Evolutionary conservation across 2,888 invertebrate genomes (phyloP), one percentile per base, ranked within the genome.

Genomic region (Torymus auratus): DNA sequence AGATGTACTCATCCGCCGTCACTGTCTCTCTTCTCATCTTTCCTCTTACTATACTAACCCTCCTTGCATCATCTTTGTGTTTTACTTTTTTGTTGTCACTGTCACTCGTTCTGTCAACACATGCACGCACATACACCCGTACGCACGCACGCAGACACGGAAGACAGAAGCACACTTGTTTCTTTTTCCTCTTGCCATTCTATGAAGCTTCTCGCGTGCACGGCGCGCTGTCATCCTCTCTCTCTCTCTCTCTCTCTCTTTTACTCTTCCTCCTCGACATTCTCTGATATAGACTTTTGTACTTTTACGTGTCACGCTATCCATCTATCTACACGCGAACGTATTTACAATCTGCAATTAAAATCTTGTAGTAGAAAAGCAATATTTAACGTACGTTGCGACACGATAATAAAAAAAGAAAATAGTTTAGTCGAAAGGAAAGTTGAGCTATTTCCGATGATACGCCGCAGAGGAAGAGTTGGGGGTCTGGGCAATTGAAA

Each of bases 171-270:
- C 55, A 70, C 28, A 52, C 41, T 28, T 58, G 13, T 67, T 56
- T 52, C 41, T 55, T 64, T 76, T 81, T 65, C 52, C 80, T 62
- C 68, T 41, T 7, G 41, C 7, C 73, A 80, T 71, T 65, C 14
- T 61, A 55, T 80, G 82, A 80, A 83, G 84, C 86, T 87, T 87
- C 83, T 77, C 82, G 83, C 83, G 84, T 85, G 86, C 86, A 87
- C 86, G 85, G 77, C 81, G 81, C 78, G 72, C 83, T 84, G 68
- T 83, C 53, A 52, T 23, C 17, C 53, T 61, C 50, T 62, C 14
- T 41, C 41, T 41, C 3, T 2, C 28, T 28, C 28, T 28, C 28
- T 28, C 1, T 41, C 7, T 41, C 7, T 41, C 41, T 20, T 20
- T 20, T 20, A 20, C 41, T 41, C 41, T 41, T 15, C 23, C 61